phyloP scores from a whole-genome alignment of 1,140 invertebrate genomes.

The Triops cancriformis region DNA sequence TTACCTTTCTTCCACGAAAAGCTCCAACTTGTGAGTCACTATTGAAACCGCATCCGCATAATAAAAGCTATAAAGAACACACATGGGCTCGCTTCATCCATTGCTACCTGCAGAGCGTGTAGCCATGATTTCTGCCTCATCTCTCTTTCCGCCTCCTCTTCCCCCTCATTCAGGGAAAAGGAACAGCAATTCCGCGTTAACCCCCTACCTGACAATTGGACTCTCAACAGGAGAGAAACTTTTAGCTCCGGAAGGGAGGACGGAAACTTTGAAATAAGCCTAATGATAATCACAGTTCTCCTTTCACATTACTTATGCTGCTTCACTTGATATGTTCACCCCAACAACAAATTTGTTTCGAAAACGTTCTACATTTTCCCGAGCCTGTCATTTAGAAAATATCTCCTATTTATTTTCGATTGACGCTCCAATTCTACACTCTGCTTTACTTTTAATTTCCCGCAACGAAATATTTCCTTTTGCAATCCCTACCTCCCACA shows the following conservation, averaged over 20 bases:
- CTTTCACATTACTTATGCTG: background rate
- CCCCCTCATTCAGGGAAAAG: background rate
- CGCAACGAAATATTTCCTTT: no score
- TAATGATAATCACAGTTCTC: constrained; percentile 6
- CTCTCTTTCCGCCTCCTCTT: no score
- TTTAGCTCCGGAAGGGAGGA: background rate
- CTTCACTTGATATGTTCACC: background rate
- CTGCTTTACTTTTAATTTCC: no score
- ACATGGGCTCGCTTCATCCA: background rate
- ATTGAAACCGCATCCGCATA: no score
- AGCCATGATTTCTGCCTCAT: background rate
- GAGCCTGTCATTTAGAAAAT: no score
- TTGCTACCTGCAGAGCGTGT: background rate
- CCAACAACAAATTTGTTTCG: background rate
- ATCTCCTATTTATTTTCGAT: no score
- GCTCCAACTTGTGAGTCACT: no score
- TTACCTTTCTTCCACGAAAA: no score
- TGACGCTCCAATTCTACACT: no score
- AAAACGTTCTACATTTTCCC: no score
- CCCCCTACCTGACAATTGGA: background rate
- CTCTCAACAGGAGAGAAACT: background rate
- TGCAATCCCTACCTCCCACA: no score
- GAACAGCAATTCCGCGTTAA: background rate
- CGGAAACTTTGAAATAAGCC: background rate
- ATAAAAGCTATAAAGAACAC: no score